Evolutionary conservation across 1,140 invertebrate species (phyloP), one percentile per base, ranked within the genome.

Genomic region (Ylistrum balloti): DNA sequence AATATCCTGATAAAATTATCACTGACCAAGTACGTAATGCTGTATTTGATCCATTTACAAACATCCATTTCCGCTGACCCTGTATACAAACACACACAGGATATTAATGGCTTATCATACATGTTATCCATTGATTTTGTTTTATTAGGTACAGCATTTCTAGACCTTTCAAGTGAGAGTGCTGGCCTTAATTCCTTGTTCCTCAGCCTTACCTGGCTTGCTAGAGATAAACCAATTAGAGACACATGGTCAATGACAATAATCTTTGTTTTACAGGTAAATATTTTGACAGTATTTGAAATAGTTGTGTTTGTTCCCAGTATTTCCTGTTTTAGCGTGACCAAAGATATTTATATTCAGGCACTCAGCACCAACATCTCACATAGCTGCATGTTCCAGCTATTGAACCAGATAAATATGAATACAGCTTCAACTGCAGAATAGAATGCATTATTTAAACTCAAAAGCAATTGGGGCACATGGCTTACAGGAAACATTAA

Each of bases 121-220:
- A 45, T 74, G n/a, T 74, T 74, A 74, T n/a, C 56, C 56, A 74
- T 74, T 74, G 56, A 74, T 74, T 74, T 74, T 74, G n/a, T 17
- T 74, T 17, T 74, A 9, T 17, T 74, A 3, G n/a, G 1, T 17
- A 74, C 17, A 45, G 9, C 17, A 45, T 45, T 45, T 22, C 56
- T 17, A 74, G 20, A 74, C 22, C 56, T 5, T 74, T 74, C 56
- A 74, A n/a, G 56, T 74, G 35, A 7, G 56, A 74, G 56, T 74
- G n/a, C 9, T n/a, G n/a, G n/a, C n/a, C n/a, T n/a, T n/a, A 9
- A 45, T 28, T 22, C 5, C 56, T 5, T 7, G 2, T 74, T 74
- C 56, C 56, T 28, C 22, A n/a, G 56, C 56, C 56, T 28, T 74
- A 74, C 56, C 56, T 74, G 56, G 56, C 22, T 28, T 9, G 11